Percentiles rank a stretch among this genome's conserved stretches.
phyloP scores from a whole-genome alignment of 2,888 invertebrate species.

The Leptinotarsa peninsularis region DNA sequence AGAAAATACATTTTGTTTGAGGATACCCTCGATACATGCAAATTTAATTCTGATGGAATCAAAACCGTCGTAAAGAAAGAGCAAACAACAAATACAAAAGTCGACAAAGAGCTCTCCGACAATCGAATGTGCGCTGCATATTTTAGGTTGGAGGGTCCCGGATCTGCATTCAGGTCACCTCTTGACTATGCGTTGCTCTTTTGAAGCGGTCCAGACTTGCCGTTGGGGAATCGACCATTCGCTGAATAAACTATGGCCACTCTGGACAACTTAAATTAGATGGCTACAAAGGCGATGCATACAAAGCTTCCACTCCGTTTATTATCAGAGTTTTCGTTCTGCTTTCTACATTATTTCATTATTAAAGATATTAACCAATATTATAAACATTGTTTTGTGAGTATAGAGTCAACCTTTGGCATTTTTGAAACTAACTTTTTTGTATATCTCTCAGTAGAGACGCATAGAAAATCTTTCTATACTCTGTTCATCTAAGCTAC shows the following conservation, averaged over 20 bases:
- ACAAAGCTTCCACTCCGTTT: constrained; percentile 6
- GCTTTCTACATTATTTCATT: no score
- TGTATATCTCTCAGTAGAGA: no score
- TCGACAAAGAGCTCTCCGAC: constrained; percentile 55
- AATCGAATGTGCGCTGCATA: constrained; percentile 61
- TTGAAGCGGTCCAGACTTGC: constrained; percentile 56
- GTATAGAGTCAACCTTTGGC: no score
- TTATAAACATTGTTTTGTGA: no score
- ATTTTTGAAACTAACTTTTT: no score
- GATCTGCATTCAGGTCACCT: constrained; percentile 65
- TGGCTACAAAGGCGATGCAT: constrained; percentile 28
- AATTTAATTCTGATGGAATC: constrained; percentile 62
- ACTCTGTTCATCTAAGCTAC: no score
- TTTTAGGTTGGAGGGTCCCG: constrained; percentile 59
- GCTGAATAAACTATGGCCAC: constrained; percentile 49
- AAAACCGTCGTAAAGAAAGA: constrained; percentile 59
- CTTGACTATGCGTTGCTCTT: constrained; percentile 63
- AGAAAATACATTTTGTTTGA: constrained; percentile 45
- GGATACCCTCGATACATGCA: constrained; percentile 57
- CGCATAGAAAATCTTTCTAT: no score
- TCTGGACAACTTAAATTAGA: constrained; percentile 47
- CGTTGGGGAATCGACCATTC: constrained; percentile 38
- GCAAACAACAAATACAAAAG: constrained; percentile 59
- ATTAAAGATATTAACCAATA: no score
- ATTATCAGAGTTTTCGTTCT: background rate